phyloP scores from a whole-genome alignment of 2,888 invertebrate species.

The Cryptus armator region DNA sequence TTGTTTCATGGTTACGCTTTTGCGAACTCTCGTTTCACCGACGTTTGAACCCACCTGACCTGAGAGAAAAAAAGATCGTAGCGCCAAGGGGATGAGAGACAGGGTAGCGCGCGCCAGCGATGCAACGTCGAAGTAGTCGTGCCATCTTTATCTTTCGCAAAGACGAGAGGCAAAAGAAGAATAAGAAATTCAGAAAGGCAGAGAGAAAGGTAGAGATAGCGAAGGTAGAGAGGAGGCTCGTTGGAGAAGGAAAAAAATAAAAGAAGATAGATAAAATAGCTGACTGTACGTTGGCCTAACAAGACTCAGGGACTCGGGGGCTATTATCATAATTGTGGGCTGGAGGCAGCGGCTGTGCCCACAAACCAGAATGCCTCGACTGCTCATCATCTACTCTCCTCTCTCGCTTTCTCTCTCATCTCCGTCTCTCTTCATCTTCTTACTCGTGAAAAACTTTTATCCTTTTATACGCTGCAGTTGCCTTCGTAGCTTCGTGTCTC shows the following conservation, averaged over 20 bases:
- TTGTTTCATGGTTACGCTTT: constrained; percentile 19
- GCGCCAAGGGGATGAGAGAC: constrained; percentile 63
- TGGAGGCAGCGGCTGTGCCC: constrained; percentile 84
- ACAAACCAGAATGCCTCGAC: constrained; percentile 84
- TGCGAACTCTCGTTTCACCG: constrained; percentile 65
- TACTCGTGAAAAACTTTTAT: constrained; percentile 73
- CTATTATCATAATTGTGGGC: constrained; percentile 85
- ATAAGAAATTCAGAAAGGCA: constrained; percentile 4
- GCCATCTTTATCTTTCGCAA: constrained; percentile 19
- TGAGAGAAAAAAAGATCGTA: constrained; percentile 41
- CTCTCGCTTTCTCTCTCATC: constrained; percentile 48
- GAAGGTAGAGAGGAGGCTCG: constrained; percentile 7
- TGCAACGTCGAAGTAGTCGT: background rate
- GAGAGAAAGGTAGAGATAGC: background rate
- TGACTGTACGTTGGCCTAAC: constrained; percentile 83
- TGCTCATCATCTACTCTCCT: constrained; percentile 82
- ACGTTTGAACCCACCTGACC: constrained; percentile 72
- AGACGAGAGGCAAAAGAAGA: constrained; percentile 21
- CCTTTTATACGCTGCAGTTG: constrained; percentile 71
- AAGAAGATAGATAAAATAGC: constrained; percentile 80
- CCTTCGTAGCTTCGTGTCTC: constrained; percentile 23
- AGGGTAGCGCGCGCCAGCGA: constrained; percentile 39
- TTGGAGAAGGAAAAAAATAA: constrained; percentile 68
- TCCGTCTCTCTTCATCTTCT: constrained; percentile 72
- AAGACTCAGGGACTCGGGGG: constrained; percentile 82